These are phyloP conservation scores for Panthera uncia DNA, from an alignment of 2,113 vertebrate genomes.

Conservation along the genomic window DNA sequence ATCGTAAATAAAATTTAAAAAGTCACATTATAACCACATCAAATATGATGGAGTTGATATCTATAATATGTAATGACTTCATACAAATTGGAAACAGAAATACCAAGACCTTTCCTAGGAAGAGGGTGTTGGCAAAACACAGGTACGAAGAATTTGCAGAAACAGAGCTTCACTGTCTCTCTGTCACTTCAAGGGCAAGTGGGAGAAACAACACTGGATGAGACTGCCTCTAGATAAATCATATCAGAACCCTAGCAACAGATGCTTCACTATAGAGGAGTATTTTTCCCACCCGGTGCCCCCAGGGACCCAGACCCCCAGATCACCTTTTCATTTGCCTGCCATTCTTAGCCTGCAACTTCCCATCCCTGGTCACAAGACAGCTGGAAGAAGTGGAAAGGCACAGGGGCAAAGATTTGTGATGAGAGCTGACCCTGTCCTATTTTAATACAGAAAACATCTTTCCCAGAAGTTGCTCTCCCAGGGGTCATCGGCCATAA, in stretches of 20 bases:
- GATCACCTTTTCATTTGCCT: neutral
- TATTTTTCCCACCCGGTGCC: neutral
- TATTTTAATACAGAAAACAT: neutral
- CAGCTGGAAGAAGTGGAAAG: neutral
- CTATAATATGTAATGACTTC: neutral
- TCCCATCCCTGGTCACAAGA: neutral
- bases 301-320: no score
- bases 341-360: neutral
- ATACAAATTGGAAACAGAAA: neutral
- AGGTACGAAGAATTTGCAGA: neutral
- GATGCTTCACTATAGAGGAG: neutral
- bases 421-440: neutral
- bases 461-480: neutral
- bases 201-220: neutral
- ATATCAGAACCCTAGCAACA: neutral
- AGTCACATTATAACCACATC: neutral
- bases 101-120: neutral
- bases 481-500: neutral
- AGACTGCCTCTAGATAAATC: neutral
- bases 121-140: neutral
- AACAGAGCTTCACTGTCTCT: neutral
- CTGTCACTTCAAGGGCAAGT: neutral
- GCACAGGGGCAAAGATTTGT: neutral
- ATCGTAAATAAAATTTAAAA: neutral
- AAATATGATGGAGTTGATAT: neutral